These are phyloP conservation scores for Coreoperca whiteheadi DNA, from an alignment of 2,113 vertebrate species.

Conservation along the genomic window DNA sequence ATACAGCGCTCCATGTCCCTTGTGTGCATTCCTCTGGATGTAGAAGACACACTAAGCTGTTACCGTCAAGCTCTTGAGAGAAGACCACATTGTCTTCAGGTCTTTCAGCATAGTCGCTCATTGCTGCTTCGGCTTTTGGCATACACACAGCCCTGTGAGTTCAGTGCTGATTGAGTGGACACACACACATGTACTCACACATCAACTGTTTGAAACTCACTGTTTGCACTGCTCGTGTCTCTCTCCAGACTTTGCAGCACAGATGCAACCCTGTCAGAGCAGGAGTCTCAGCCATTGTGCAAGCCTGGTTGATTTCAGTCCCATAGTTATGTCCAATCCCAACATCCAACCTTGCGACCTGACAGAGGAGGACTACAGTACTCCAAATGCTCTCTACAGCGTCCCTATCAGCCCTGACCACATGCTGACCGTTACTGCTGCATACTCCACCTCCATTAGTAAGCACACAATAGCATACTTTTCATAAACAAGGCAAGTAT, in stretches of 20 bases:
- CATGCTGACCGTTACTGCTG: conserved; percentile 84
- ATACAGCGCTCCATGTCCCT: conserved; percentile 76
- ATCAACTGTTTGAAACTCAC: background rate
- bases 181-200: background rate
- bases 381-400: conserved; percentile 81
- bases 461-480: conserved; percentile 64
- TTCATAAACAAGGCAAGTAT: background rate
- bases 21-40: conserved; percentile 89
- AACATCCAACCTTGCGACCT: conserved; percentile 82
- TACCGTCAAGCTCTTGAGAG: conserved; percentile 88
- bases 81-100: conserved; percentile 82
- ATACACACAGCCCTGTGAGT: conserved; percentile 88
- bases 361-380: conserved; percentile 85
- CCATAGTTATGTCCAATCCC: conserved; percentile 70
- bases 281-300: conserved; percentile 29
- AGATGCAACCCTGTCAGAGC: conserved; percentile 31
- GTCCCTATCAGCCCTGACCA: conserved; percentile 84
- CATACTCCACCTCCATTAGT: conserved; percentile 90
- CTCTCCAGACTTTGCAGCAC: conserved; percentile 49
- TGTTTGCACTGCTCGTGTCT: background rate
- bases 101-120: conserved; percentile 89
- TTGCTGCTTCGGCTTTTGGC: conserved; percentile 89
- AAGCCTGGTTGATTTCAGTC: conserved; percentile 83
- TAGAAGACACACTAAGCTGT: conserved; percentile 87
- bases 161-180: background rate